phyloP scores from a whole-genome alignment of 2,888 invertebrate species.

The Maniola hyperantus region DNA sequence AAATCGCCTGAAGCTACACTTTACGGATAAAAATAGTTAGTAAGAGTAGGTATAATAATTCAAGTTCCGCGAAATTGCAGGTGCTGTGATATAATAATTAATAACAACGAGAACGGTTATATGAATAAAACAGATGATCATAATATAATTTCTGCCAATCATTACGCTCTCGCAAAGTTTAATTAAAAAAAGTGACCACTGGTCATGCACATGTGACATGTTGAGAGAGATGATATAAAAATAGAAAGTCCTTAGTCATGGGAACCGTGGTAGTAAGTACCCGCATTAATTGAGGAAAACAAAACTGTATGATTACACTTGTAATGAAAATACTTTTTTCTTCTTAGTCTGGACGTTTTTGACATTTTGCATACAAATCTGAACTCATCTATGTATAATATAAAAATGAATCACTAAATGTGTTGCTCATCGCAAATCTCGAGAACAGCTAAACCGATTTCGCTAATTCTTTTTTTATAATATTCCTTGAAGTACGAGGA shows the following conservation, averaged over 20 bases:
- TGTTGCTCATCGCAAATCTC: too few species aligned
- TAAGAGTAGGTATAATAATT: not conserved
- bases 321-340: too few species aligned
- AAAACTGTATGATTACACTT: too few species aligned
- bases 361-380: too few species aligned
- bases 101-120: slow-evolving; percentile 58
- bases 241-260: slow-evolving; percentile 61
- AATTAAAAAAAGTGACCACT: slow-evolving; percentile 52
- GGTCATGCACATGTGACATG: slow-evolving; percentile 42
- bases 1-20: not conserved
- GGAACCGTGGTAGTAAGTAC: slow-evolving; percentile 29
- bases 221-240: slow-evolving; percentile 54
- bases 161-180: slow-evolving; percentile 55
- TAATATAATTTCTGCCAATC: slow-evolving; percentile 51
- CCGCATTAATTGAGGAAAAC: slow-evolving; percentile 33
- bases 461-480: too few species aligned
- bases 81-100: slow-evolving; percentile 36
- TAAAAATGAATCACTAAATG: too few species aligned
- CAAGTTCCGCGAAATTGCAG: slow-evolving; percentile 13
- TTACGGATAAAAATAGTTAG: not conserved
- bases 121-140: slow-evolving; percentile 62
- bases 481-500: too few species aligned
- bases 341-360: too few species aligned
- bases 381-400: too few species aligned
- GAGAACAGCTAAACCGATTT: too few species aligned